Conservation (phyloP, 2,797 vertebrate species). For the Oreonectes daqikongensis region DNA sequence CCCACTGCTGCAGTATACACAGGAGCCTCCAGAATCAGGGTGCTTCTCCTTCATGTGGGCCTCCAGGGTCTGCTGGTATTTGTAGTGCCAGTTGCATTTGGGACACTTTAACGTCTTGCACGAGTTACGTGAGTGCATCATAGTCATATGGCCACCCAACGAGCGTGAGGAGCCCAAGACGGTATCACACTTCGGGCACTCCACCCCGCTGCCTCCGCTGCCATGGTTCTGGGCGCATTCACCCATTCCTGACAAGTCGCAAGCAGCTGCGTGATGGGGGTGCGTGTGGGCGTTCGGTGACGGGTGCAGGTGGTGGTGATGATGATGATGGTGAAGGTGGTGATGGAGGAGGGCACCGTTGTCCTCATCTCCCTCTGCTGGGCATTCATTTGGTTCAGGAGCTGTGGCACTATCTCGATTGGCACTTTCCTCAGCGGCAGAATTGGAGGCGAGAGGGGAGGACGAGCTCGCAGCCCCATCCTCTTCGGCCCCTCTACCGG, state of each 20-base stretch:
- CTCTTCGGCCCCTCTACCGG: slow-evolving; percentile 88
- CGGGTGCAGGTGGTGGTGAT: slow-evolving; percentile 85
- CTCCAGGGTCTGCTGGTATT: slow-evolving; percentile 99
- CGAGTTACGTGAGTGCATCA: slow-evolving; percentile 99
- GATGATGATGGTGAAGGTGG: slow-evolving; percentile 83
- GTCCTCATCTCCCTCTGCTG: slow-evolving; percentile 94
- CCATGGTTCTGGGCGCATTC: slow-evolving; percentile 88
- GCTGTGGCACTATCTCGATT: slow-evolving; percentile 99
- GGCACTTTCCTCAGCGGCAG: slow-evolving; percentile 96
- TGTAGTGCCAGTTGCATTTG: slow-evolving; percentile 99
- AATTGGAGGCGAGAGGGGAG: slow-evolving; percentile 76
- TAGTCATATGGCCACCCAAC: slow-evolving; percentile 98
- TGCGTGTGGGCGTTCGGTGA: slow-evolving; percentile 81
- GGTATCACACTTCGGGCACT: slow-evolving; percentile 99
- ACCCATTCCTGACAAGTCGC: slow-evolving; percentile 85
- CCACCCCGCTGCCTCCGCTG: slow-evolving; percentile 84
- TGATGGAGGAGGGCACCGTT: slow-evolving; percentile 80
- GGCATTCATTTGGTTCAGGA: slow-evolving; percentile 99
- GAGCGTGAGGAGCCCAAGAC: slow-evolving; percentile 95
- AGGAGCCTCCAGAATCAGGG: slow-evolving; percentile 94
- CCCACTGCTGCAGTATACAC: slow-evolving; percentile 92
- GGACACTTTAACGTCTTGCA: slow-evolving; percentile 99
- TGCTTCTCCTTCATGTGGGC: slow-evolving; percentile 99
- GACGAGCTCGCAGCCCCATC: slow-evolving; percentile 80
- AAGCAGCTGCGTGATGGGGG: slow-evolving; percentile 83